Percentiles rank a stretch among this genome's conserved stretches.
phyloP scores from a whole-genome alignment of 2,113 vertebrate species.

The Halichoeres trimaculatus region DNA sequence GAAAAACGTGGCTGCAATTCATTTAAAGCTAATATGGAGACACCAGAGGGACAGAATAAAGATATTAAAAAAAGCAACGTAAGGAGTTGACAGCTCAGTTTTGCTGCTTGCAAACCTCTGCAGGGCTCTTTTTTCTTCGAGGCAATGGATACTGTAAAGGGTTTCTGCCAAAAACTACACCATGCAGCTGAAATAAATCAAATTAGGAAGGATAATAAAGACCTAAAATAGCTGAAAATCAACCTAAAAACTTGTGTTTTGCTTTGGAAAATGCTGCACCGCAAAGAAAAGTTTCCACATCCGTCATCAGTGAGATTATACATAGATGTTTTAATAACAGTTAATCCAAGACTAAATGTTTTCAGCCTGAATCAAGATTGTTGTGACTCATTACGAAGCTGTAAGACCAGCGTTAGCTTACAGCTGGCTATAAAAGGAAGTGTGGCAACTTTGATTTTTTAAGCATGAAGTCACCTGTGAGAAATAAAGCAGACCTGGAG shows the following conservation, averaged over 20 bases:
- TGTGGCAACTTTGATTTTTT: slow-evolving; percentile 11
- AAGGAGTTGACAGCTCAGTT: too few species aligned
- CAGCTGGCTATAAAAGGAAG: slow-evolving; percentile 63
- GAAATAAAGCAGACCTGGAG: slow-evolving; percentile 24
- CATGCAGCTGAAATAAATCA: too few species aligned
- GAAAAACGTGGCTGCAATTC: too few species aligned
- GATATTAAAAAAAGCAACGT: too few species aligned
- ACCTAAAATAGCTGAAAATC: not conserved
- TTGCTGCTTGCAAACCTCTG: too few species aligned
- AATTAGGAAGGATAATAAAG: not conserved
- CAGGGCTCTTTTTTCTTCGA: too few species aligned
- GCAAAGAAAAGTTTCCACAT: too few species aligned
- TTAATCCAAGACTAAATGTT: slow-evolving; percentile 11
- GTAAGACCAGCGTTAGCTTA: not conserved
- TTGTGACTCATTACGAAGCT: slow-evolving; percentile 18
- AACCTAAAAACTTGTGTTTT: too few species aligned
- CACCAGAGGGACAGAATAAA: too few species aligned
- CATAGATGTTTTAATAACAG: not conserved
- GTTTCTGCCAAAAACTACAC: slow-evolving; percentile 5
- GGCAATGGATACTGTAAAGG: not conserved
- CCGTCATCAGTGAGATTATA: too few species aligned
- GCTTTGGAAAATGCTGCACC: too few species aligned
- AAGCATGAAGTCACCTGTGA: slow-evolving; percentile 53
- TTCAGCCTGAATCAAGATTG: slow-evolving; percentile 37
- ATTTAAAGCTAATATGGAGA: too few species aligned